These are phyloP conservation scores for Drosophila tristis DNA, from an alignment of 1,140 invertebrate genomes.

Conservation along the genomic window DNA sequence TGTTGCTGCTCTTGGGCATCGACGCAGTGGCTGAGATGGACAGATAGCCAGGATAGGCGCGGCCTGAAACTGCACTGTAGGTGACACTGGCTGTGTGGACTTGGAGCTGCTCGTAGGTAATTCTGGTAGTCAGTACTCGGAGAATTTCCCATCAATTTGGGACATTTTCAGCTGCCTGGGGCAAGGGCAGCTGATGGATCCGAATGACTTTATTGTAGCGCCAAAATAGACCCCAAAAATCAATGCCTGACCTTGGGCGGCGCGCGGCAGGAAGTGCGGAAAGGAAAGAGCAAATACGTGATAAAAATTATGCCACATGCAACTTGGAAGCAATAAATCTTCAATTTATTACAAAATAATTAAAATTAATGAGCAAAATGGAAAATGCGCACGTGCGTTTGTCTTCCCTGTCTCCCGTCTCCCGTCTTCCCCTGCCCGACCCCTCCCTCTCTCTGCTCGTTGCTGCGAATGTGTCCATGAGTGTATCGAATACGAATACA, in stretches of 20 bases:
- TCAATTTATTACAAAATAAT: slow-evolving; percentile 82
- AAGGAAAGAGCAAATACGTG: slow-evolving; percentile 51
- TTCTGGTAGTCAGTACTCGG: too few relatives aligned
- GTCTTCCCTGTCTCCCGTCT: slow-evolving; percentile 7
- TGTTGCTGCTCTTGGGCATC: slow-evolving; percentile 9
- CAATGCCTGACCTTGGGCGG: background rate
- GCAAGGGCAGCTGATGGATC: slow-evolving; percentile 10
- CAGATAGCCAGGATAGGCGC: too few relatives aligned
- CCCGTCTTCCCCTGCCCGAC: too few relatives aligned
- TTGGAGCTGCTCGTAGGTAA: too few relatives aligned
- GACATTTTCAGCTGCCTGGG: background rate
- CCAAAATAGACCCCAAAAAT: background rate
- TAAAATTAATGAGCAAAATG: slow-evolving; percentile 82
- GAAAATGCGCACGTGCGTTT: slow-evolving; percentile 73
- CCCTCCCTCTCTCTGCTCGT: too few relatives aligned
- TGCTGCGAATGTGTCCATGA: slow-evolving; percentile 4
- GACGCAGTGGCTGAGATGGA: background rate
- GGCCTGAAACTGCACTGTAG: too few relatives aligned
- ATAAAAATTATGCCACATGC: slow-evolving; percentile 76
- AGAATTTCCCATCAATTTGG: background rate
- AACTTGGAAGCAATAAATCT: slow-evolving; percentile 79
- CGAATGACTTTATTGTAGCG: slow-evolving; percentile 5
- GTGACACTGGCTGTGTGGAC: too few relatives aligned
- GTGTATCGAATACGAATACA: slow-evolving; percentile 37
- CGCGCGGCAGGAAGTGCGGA: background rate